Evolutionary conservation across 2,888 invertebrate genomes (phyloP).

Genomic region (Drosophila neotestacea): DNA sequence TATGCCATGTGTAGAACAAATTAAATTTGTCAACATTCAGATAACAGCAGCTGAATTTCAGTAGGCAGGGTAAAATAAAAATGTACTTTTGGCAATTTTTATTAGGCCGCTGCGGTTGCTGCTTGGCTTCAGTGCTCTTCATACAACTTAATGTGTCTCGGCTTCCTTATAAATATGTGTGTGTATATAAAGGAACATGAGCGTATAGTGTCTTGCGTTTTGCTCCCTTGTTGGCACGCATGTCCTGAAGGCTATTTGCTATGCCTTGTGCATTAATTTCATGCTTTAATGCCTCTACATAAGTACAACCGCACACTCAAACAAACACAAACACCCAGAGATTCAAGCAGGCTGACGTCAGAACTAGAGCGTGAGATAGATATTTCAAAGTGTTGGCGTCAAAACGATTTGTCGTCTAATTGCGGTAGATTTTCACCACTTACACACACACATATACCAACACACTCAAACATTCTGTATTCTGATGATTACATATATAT

Average conservation of each 20-base stretch:
- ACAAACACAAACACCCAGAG: slow-evolving; percentile 8
- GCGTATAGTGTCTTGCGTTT: neutral
- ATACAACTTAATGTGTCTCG: slow-evolving; percentile 50
- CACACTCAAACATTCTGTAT: neutral
- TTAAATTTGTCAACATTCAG: slow-evolving; percentile 49
- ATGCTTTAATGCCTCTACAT: slow-evolving; percentile 64
- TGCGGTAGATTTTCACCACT: slow-evolving; percentile 62
- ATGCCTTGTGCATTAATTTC: slow-evolving; percentile 66
- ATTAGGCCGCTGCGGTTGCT: slow-evolving; percentile 53
- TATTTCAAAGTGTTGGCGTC: slow-evolving; percentile 42
- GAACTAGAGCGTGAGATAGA: slow-evolving; percentile 29
- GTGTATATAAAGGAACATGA: neutral
- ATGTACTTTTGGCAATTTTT: slow-evolving; percentile 63
- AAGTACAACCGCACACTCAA: slow-evolving; percentile 18
- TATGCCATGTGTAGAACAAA: slow-evolving; percentile 48
- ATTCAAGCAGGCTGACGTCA: slow-evolving; percentile 40
- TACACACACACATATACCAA: slow-evolving; percentile 5
- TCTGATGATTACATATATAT: slow-evolving; percentile 5
- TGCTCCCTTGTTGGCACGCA: slow-evolving; percentile 37
- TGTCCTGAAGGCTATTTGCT: slow-evolving; percentile 62
- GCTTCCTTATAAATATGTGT: slow-evolving; percentile 1
- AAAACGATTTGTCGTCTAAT: slow-evolving; percentile 64
- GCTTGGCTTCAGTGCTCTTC: slow-evolving; percentile 36
- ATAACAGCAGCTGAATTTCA: slow-evolving; percentile 29
- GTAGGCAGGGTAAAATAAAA: slow-evolving; percentile 49